Conservation (phyloP, 2,113 vertebrate genomes). For the Chunga burmeisteri region DNA sequence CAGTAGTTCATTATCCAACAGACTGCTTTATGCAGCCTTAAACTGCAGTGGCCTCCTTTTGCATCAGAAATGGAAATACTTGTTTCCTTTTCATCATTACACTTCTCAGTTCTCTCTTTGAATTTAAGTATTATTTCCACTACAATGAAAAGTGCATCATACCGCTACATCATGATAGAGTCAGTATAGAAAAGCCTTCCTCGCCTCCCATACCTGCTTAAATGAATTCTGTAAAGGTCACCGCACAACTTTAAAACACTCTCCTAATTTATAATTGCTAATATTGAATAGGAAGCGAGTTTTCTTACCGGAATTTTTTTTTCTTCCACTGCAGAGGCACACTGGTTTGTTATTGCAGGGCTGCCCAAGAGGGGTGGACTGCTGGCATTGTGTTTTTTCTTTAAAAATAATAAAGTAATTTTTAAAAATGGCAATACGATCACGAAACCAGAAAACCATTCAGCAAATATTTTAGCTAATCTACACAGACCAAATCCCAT, state of each 20-base stretch:
- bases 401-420: slow-evolving; percentile 26
- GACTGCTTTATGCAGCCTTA: not conserved
- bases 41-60: not conserved
- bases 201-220: not conserved
- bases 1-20: not conserved
- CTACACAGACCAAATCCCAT: not conserved
- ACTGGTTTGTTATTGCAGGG: slow-evolving; percentile 72
- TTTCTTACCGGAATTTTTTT: slow-evolving; percentile 75
- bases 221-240: not conserved
- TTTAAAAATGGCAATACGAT: not conserved
- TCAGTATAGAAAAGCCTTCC: not conserved
- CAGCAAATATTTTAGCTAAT: not conserved
- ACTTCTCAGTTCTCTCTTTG: not conserved
- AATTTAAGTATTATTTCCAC: not conserved
- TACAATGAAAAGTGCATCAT: not conserved
- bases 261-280: not conserved
- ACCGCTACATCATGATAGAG: not conserved
- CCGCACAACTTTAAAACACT: not conserved
- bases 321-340: slow-evolving; percentile 72
- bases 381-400: slow-evolving; percentile 75
- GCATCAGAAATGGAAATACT: not conserved
- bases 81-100: not conserved
- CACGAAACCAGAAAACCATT: not conserved
- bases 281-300: not conserved
- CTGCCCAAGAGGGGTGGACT: slow-evolving; percentile 68